Evolutionary conservation across 2,797 vertebrate species (phyloP), one percentile per base, ranked within the genome.

Genomic region (Tamandua tetradactyla): DNA sequence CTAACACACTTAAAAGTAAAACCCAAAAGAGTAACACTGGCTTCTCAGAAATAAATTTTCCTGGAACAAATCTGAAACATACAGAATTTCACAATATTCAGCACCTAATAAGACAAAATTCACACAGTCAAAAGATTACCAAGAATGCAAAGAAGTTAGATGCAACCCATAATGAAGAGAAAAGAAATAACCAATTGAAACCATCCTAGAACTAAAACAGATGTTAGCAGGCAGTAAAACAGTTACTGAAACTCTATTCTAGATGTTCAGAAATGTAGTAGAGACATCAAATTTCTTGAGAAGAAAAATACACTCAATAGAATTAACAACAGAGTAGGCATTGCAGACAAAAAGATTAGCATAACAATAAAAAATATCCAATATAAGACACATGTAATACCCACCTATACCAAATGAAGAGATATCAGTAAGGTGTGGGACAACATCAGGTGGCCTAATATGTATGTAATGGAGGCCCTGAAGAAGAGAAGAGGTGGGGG

Each of bases 91-190:
- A 72, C 40, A 49, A 22, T 74, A 30, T 42, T 11, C 42, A 44
- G 1, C 20, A 75, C 2, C 30, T 12, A 23, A 49, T 47, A 0
- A n/a, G n/a, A n/a, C n/a, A n/a, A n/a, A n/a, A n/a, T n/a, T n/a
- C n/a, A n/a, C n/a, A n/a, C n/a, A n/a, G n/a, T n/a, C n/a, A n/a
- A 44, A 47, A 72, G 44, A 44, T 72, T 15, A 72, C 18, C 4
- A 49, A 49, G 72, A 74, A 49, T 75, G 27, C 30, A 10, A 17
- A 44, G 27, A 30, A 30, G 25, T 44, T 47, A 44, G 44, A 17
- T 32, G 30, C 14, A 74, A 7, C 37, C 40, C 11, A 13, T 44
- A 15, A 74, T 74, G 42, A 30, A 25, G 40, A 47, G 40, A 20
- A 74, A 49, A 44, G 44, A 69, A 69, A 35, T 5, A 44, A 44